Conservation (phyloP, 2,113 vertebrate species). For the Accipiter cooperii region DNA sequence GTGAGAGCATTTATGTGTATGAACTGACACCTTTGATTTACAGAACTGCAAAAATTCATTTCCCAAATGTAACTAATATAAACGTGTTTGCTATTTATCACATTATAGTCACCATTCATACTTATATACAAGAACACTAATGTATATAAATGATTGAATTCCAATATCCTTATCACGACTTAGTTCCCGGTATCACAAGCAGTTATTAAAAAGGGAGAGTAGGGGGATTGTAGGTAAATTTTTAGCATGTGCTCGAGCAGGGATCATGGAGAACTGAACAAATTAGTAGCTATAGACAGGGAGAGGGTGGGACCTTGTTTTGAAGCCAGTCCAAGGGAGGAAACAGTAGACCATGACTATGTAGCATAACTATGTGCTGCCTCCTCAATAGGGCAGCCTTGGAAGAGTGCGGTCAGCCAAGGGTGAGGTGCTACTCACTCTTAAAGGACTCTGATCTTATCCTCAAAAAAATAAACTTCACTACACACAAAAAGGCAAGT, state of each 20-base stretch:
- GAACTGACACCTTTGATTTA: not conserved
- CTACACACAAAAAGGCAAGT: not conserved
- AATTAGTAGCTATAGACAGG: not conserved
- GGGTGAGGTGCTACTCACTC: not conserved
- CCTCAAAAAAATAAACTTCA: not conserved
- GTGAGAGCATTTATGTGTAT: not conserved
- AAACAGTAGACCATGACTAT: not conserved
- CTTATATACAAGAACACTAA: not conserved
- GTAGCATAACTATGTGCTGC: not conserved
- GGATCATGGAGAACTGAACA: not conserved
- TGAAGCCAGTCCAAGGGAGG: not conserved
- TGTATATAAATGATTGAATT: not conserved
- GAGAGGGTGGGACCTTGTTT: not conserved
- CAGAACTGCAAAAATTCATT: not conserved
- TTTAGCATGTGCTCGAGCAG: accelerated
- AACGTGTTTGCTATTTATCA: not conserved
- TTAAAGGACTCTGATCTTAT: not conserved
- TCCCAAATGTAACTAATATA: not conserved
- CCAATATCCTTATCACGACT: not conserved
- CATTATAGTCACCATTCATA: not conserved
- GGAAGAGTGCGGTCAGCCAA: accelerated
- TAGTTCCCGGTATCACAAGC: not conserved
- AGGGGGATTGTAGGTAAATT: not conserved
- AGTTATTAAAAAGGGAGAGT: not conserved
- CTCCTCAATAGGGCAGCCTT: not conserved